These are phyloP conservation scores for Latrodectus geometricus DNA, from an alignment of 1,140 invertebrate species.

Conservation along the genomic window DNA sequence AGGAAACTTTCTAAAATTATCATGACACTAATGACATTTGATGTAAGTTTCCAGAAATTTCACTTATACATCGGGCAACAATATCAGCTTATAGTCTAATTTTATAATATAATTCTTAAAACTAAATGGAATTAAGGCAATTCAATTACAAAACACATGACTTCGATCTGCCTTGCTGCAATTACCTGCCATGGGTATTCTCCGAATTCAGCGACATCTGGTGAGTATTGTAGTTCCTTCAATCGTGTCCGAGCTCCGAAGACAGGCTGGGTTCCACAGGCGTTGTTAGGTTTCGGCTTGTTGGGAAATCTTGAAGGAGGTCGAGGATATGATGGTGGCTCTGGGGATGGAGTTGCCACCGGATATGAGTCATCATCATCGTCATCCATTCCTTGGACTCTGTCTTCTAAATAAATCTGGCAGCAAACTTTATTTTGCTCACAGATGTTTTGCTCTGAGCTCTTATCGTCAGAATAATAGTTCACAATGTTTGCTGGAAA, in stretches of 20 bases:
- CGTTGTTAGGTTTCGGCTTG: background rate
- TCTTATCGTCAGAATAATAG: background rate
- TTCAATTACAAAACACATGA: background rate
- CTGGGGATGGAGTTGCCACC: conserved; percentile 16
- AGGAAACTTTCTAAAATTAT: too few species aligned
- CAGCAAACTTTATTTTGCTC: conserved; percentile 33
- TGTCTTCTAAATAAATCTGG: background rate
- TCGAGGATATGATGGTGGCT: background rate
- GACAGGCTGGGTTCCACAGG: conserved; percentile 8
- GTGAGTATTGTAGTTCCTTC: conserved; percentile 22
- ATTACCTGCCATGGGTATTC: conserved; percentile 57
- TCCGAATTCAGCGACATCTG: conserved; percentile 42
- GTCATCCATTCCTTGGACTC: background rate
- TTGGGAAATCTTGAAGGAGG: background rate
- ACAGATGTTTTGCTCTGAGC: background rate
- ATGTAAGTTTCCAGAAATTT: too few species aligned
- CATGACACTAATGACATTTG: too few species aligned
- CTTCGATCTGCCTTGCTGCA: background rate
- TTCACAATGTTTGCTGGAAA: background rate
- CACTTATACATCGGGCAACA: too few species aligned
- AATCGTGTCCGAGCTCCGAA: conserved; percentile 13
- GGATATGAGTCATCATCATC: conserved; percentile 11
- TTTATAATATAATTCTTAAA: too few species aligned
- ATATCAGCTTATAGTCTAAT: too few species aligned
- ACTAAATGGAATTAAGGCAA: too few species aligned